Evolutionary conservation across 2,113 vertebrate genomes (phyloP).

Genomic region (Psettodes erumei): DNA sequence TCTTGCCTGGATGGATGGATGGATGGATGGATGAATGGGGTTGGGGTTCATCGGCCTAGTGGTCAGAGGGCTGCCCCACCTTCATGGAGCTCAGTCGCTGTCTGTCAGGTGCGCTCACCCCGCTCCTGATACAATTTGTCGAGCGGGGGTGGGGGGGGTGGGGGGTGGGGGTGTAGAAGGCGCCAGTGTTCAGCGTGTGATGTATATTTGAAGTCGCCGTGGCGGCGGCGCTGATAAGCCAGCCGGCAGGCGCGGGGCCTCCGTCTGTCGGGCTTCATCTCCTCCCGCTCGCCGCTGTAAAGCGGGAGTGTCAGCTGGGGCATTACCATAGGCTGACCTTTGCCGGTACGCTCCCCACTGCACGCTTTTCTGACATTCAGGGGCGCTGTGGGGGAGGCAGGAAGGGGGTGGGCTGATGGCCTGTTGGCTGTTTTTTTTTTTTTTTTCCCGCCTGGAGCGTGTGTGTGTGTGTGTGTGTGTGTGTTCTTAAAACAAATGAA

Average conservation of each 20-base stretch:
- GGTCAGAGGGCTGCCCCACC: constrained; percentile 34
- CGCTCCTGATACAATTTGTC: constrained; percentile 51
- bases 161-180: constrained; percentile 41
- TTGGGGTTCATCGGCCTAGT: no score
- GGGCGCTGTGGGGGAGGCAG: constrained; percentile 61
- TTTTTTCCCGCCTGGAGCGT: constrained; percentile 56
- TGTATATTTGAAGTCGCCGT: constrained; percentile 63
- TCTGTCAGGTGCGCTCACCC: constrained; percentile 53
- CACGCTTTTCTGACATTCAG: constrained; percentile 81
- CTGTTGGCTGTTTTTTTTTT: constrained; percentile 60
- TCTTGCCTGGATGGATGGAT: constrained; percentile 25
- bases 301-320: constrained; percentile 73
- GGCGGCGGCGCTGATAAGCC: constrained; percentile 59
- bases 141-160: no score
- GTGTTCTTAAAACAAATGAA: constrained; percentile 61
- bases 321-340: constrained; percentile 84
- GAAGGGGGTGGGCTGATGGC: constrained; percentile 47
- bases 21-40: constrained; percentile 7
- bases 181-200: constrained; percentile 55
- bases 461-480: constrained; percentile 55
- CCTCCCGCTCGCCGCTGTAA: constrained; percentile 57
- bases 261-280: constrained; percentile 70
- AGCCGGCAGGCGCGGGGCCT: constrained; percentile 62
- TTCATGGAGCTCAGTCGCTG: background rate
- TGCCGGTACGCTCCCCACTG: constrained; percentile 74